Base-by-base conservation (phyloP, 2,888 invertebrate species). In the Lithophane leautieri region DNA sequence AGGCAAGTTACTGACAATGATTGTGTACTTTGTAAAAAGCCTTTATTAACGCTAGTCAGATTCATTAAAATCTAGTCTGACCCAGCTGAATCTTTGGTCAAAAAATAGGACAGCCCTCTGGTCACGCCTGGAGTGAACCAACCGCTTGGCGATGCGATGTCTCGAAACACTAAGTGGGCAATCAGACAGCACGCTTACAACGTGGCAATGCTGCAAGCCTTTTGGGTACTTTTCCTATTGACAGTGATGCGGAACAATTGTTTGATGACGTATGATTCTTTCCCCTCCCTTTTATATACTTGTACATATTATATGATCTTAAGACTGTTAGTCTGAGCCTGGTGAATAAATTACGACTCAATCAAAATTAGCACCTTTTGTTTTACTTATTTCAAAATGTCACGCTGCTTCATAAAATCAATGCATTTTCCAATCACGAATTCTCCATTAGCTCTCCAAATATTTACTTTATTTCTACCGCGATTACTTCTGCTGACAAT, bases 401-500 rank as follows among this genome's bases (percentile, higher is more conserved):
- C 22, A 42, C 14, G 14, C 16, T n/a, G 14, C 16, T 42, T 34
- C 61, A 22, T 28, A 2, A 58, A 58, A 58, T 19, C 7, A 61
- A 68, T 68, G 22, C 34, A 60, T 65, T 74, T 65, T 11, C 25
- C 47, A 47, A 54, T 73, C 58, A 68, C n/a, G 58, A 47, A 34
- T 34, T n/a, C 6, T 34, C 12, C 50, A 68, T 44, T 28, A 63
- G 1, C 52, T 44, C 12, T 70, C 19, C 34, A 73, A 82, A 82
- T 63, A 79, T 68, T 73, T 56, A 76, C 25, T 63, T 72, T 44
- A 76, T 34, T 56, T 76, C 1, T 50, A 60, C 19, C 44, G 56
- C 71, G 66, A 50, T 60, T 22, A 34, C 14, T 25, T 40, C 54
- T 60, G 9, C 25, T 73, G 58, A 19, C 69, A 68, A 50, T 74